phyloP scores from a whole-genome alignment of 2,888 invertebrate species.

The Agriotes lineatus region DNA sequence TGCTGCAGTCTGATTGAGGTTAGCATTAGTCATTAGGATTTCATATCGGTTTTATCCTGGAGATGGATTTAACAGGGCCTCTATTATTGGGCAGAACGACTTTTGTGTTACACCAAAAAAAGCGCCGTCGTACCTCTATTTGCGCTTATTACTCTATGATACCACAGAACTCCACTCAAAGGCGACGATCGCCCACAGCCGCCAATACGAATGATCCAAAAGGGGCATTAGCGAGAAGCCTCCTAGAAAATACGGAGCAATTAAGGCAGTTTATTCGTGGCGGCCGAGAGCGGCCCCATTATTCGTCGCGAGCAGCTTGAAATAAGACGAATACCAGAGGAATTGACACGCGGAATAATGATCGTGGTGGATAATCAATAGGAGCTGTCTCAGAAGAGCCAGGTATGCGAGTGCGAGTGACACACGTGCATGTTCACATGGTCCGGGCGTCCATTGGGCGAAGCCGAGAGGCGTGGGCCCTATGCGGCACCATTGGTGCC shows the following conservation, averaged over 20 bases:
- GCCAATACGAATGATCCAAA: no score
- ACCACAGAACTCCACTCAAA: no score
- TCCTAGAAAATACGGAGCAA: slow-evolving; percentile 29
- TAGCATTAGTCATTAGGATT: no score
- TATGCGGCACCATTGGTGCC: slow-evolving; percentile 49
- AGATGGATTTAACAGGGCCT: no score
- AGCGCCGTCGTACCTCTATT: no score
- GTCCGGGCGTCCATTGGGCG: slow-evolving; percentile 53
- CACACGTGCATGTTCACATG: slow-evolving; percentile 48
- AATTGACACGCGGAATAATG: slow-evolving; percentile 50
- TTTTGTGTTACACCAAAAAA: no score
- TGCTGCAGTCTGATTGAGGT: no score
- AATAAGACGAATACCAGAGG: slow-evolving; percentile 42
- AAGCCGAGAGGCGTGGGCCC: slow-evolving; percentile 57
- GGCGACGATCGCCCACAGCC: no score
- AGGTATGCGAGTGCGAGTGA: slow-evolving; percentile 47
- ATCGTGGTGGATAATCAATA: slow-evolving; percentile 50
- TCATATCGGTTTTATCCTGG: no score
- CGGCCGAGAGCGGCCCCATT: slow-evolving; percentile 23
- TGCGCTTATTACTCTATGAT: no score
- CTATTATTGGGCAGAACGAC: no score
- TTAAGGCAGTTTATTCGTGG: slow-evolving; percentile 27
- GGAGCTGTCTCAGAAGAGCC: slow-evolving; percentile 41
- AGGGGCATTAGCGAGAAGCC: not conserved
- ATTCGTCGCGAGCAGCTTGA: slow-evolving; percentile 26